Evolutionary conservation across 2,888 invertebrate genomes (phyloP), one percentile per base, ranked within the genome.

Genomic region (Synanthedon tipuliformis): DNA sequence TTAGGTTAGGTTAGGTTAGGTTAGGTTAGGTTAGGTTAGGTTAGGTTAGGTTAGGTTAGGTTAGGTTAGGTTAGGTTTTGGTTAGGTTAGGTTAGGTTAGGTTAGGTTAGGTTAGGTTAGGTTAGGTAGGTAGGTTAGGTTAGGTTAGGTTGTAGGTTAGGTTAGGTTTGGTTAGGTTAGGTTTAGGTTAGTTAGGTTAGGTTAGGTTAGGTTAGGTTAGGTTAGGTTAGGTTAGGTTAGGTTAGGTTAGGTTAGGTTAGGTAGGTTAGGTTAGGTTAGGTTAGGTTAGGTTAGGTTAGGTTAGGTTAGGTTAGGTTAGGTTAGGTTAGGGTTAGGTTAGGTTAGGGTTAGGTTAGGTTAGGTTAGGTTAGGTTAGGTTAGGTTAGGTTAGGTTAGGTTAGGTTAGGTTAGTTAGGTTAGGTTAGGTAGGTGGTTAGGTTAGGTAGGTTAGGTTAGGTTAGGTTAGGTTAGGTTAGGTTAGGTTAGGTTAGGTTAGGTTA

Each of bases 241-340:
- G 49, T 49, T 49, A 40, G 40, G 55, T 54, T 56, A 54, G 55
- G 55, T 56, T 52, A 52, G 57, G 55, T 51, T 49, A 50, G 55
- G 53, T 54, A 40, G 51, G 56, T 51, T 52, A 40, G 54, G 52
- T 51, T 52, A 48, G 57, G 52, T 56, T 52, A 48, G 56, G 56
- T 54, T 52, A 49, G 55, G 56, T 56, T 50, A 48, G 57, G 56
- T 55, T 55, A 52, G 55, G 40, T 40, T 40, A 40, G 40, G 5
- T 40, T 8, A 11, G 40, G 5, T 40, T 8, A 11, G 40, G 5
- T 40, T 8, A 11, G 40, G 5, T 40, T 8, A 11, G 40, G 5
- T 40, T 8, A 11, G 40, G 40, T 40, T 40, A 40, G 40, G 40
- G 5, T 40, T 8, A 11, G 40, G 5, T 40, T 8, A 11, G 40